phyloP scores from a whole-genome alignment of 2,113 vertebrate genomes.

The Cebidichthys violaceus region DNA sequence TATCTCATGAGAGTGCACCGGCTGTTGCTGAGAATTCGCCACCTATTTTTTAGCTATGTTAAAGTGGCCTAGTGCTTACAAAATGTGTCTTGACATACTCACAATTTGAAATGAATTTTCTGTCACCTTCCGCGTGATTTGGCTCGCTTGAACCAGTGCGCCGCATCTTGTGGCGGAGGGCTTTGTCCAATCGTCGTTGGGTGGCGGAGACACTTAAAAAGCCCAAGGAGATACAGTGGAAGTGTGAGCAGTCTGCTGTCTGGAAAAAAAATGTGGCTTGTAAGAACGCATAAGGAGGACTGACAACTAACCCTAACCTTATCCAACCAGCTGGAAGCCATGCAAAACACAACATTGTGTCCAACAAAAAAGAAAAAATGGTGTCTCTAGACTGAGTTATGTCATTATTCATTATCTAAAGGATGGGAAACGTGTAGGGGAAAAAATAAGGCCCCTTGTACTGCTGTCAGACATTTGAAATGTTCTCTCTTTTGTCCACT shows the following conservation, averaged over 20 bases:
- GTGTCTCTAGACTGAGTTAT: background rate
- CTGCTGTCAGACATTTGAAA: background rate
- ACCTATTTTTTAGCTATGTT: background rate
- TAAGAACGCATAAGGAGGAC: background rate
- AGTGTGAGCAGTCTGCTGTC: slow-evolving; percentile 2
- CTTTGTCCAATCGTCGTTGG: slow-evolving; percentile 20
- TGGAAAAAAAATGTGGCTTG: slow-evolving; percentile 5
- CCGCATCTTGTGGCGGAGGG: background rate
- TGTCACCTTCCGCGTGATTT: slow-evolving; percentile 2
- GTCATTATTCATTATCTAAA: background rate
- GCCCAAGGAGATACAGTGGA: slow-evolving; percentile 1
- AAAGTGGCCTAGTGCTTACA: slow-evolving; percentile 15
- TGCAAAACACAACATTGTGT: background rate
- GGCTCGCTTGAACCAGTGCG: slow-evolving; percentile 22
- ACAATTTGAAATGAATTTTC: slow-evolving; percentile 20
- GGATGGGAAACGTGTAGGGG: background rate
- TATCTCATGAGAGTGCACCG: slow-evolving; percentile 20
- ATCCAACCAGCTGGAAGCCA: background rate
- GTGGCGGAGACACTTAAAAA: slow-evolving; percentile 12
- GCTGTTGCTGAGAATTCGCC: slow-evolving; percentile 5
- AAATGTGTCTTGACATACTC: slow-evolving; percentile 26
- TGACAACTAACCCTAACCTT: background rate
- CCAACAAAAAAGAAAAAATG: background rate
- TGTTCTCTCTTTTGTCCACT: background rate
- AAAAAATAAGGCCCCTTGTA: background rate